Evolutionary conservation across 2,888 invertebrate species (phyloP), one percentile per base, ranked within the genome.

Genomic region (Polydrusus pterygomalis): DNA sequence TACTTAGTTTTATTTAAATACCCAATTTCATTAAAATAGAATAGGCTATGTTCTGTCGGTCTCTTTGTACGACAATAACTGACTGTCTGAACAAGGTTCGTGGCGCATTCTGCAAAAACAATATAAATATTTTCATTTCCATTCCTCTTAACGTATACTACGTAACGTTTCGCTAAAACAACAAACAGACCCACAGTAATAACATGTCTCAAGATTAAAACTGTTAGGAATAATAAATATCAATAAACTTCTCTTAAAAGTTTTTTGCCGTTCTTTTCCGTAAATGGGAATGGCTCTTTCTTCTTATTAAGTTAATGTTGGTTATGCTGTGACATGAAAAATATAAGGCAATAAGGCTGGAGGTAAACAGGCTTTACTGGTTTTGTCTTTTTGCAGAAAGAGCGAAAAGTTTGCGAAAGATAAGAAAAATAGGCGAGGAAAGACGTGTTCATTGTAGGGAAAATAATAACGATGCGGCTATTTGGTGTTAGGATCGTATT

Each of bases 281-380:
- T 58, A 70, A 73, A 74, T 74, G 77, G 65, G 49, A 18, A 58
- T 51, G 63, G 72, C 51, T 54, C 43, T 77, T 74, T 70, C 54
- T 74, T 60, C 70, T 77, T 77, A 77, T 77, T 77, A 77, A 67
- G 74, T 74, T 77, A 70, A 77, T 74, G 77, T 74, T 71, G 63
- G 73, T 73, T 69, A 69, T 60, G 74, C 51, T 54, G 67, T 70
- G 77, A 67, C 77, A 65, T 67, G 74, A 77, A 67, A 77, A 70
- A 77, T 74, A 70, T 60, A 58, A 49, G 30, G 70, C 71, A 71
- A 71, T 67, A 68, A 67, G 54, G 18, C 38, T 40, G 49, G 60
- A 56, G 67, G 75, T 75, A 70, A 70, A 71, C 75, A 70, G 51
- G 45, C 40, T 75, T 75, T 75, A 70, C 70, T 30, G 47, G 38